Percentiles rank a stretch among this genome's conserved stretches.
Evolutionary conservation across 2,888 invertebrate genomes (phyloP).

Genomic region (Campoplex nolae): DNA sequence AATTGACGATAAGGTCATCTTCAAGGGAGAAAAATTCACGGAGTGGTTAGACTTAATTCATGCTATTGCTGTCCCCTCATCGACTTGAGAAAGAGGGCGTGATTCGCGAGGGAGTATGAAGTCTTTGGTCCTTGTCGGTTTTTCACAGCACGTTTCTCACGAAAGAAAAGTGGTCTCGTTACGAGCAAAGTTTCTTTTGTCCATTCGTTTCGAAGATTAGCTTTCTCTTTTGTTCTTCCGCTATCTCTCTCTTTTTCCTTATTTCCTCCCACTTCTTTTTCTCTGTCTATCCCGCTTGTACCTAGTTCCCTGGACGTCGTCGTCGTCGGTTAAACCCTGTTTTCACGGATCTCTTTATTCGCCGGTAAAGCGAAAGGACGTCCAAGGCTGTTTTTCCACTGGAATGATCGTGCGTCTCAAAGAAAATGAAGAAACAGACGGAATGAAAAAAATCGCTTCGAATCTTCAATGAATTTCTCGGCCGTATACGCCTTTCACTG

Average conservation of each 20-base stretch:
- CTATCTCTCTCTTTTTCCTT: constrained; percentile 37
- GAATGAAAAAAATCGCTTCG: constrained; percentile 12
- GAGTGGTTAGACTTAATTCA: constrained; percentile 66
- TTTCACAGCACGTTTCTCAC: constrained; percentile 57
- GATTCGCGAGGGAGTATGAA: constrained; percentile 31
- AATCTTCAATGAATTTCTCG: constrained; percentile 51
- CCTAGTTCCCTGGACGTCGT: not conserved
- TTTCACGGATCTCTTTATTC: constrained; percentile 47
- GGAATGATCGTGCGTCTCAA: constrained; percentile 40
- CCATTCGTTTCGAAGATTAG: constrained; percentile 70
- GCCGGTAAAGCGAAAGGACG: constrained; percentile 54
- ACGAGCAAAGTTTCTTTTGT: constrained; percentile 70
- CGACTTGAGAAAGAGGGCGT: constrained; percentile 37
- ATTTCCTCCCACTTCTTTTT: not conserved
- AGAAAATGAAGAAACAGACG: constrained; percentile 23
- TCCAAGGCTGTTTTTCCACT: constrained; percentile 45
- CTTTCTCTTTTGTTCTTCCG: constrained; percentile 64
- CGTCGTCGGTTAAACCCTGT: constrained; percentile 11
- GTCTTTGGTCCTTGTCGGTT: constrained; percentile 46
- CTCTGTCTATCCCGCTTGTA: constrained; percentile 10
- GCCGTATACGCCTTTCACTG: constrained; percentile 29
- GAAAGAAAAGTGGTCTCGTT: constrained; percentile 64
- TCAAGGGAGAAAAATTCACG: constrained; percentile 35
- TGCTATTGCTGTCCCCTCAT: constrained; percentile 53
- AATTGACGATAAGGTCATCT: constrained; percentile 61